Conservation (phyloP, 2,113 vertebrate species). For the Pedetes capensis region DNA sequence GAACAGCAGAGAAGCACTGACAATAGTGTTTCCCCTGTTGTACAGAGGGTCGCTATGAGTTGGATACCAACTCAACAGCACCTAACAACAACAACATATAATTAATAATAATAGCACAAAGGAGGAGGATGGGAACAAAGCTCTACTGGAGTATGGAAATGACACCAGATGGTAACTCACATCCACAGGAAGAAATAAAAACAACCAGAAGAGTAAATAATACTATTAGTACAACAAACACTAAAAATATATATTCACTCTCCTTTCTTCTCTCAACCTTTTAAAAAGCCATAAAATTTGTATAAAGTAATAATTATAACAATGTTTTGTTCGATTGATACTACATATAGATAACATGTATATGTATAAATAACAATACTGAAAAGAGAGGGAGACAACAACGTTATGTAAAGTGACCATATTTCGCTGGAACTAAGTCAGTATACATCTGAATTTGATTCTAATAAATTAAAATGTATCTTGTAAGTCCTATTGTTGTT, state of each 20-base stretch:
- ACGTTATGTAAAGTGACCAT: not conserved
- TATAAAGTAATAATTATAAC: constrained; percentile 19
- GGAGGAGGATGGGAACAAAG: not conserved
- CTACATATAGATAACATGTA: not conserved
- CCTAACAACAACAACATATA: too few species aligned
- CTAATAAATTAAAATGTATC: not conserved
- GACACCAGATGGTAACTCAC: not conserved
- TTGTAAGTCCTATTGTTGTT: constrained; percentile 24
- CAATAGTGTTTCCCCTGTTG: too few species aligned
- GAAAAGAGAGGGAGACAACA: not conserved
- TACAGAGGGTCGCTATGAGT: too few species aligned
- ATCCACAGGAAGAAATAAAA: constrained; percentile 43
- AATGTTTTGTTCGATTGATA: not conserved
- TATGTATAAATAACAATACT: not conserved
- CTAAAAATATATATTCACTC: constrained; percentile 3
- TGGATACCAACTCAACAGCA: too few species aligned
- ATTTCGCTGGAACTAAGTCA: constrained; percentile 34
- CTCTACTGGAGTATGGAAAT: constrained; percentile 1
- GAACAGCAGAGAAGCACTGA: too few species aligned
- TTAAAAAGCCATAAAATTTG: constrained; percentile 37
- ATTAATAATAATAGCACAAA: constrained; percentile 30
- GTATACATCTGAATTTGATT: constrained; percentile 10
- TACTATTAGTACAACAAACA: constrained; percentile 20
- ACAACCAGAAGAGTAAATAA: constrained; percentile 30
- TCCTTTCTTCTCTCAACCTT: constrained; percentile 4